A percentile compares a stretch with the other conserved stretches of the same genome.
These are phyloP conservation scores for Nephrotoma flavescens DNA, from an alignment of 2,888 invertebrate species.

Conservation along the genomic window DNA sequence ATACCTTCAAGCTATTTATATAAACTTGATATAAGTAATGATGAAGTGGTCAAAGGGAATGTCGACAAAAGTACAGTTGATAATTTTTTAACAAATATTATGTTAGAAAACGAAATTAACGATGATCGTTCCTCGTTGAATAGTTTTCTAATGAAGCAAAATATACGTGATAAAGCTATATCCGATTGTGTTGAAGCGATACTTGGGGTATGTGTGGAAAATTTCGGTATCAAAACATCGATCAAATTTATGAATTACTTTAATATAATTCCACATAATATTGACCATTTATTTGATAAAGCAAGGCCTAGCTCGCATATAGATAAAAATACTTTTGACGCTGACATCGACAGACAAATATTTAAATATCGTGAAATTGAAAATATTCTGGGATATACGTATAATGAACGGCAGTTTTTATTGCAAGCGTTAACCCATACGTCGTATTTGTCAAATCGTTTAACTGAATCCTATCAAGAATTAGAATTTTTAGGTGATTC, in stretches of 20 bases:
- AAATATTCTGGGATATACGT: slow-evolving; percentile 52
- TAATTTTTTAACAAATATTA: slow-evolving; percentile 17
- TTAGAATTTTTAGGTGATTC: slow-evolving; percentile 89
- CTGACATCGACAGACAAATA: slow-evolving; percentile 35
- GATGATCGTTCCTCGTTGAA: slow-evolving; percentile 24
- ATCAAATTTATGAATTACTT: slow-evolving; percentile 49
- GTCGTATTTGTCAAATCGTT: slow-evolving; percentile 63
- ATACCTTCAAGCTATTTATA: slow-evolving; percentile 35
- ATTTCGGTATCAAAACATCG: slow-evolving; percentile 30
- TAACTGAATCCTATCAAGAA: slow-evolving; percentile 79
- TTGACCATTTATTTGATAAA: slow-evolving; percentile 23
- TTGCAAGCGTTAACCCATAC: slow-evolving; percentile 89
- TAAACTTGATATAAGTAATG: slow-evolving; percentile 30
- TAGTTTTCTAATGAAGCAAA: slow-evolving; percentile 33
- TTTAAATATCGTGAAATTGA: slow-evolving; percentile 41
- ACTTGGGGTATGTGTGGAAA: slow-evolving; percentile 54
- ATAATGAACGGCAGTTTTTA: slow-evolving; percentile 65
- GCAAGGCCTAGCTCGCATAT: slow-evolving; percentile 21
- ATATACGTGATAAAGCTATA: slow-evolving; percentile 46
- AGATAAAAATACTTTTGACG: slow-evolving; percentile 22
- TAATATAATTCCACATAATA: slow-evolving; percentile 37
- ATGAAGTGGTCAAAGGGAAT: slow-evolving; percentile 30
- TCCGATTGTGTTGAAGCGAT: slow-evolving; percentile 73
- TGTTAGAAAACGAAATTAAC: slow-evolving; percentile 15
- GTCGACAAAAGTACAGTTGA: slow-evolving; percentile 16